Conservation (phyloP, 2,113 vertebrate genomes). For the Bos taurus region ARS-UCD2.0 NC_037338.1:59023501-59024000, state of each 20-base stretch:
- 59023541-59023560: neutral
- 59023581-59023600: neutral
- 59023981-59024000: neutral
- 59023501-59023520: neutral
- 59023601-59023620: neutral
- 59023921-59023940: neutral
- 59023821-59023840: neutral
- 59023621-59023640: neutral
- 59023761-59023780: too few relatives aligned
- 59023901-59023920: neutral
- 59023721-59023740: neutral
- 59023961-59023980: neutral
- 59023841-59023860: neutral
- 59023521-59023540: neutral
- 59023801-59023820: neutral
- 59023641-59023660: neutral
- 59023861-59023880: neutral
- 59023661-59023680: neutral
- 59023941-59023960: neutral
- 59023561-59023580: neutral
- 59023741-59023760: neutral
- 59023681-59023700: neutral
- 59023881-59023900: neutral
- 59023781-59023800: neutral
- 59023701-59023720: neutral